Percentiles rank a stretch among this genome's conserved stretches.
phyloP scores from a whole-genome alignment of 2,113 vertebrate species.

The Cacatua alba region DNA sequence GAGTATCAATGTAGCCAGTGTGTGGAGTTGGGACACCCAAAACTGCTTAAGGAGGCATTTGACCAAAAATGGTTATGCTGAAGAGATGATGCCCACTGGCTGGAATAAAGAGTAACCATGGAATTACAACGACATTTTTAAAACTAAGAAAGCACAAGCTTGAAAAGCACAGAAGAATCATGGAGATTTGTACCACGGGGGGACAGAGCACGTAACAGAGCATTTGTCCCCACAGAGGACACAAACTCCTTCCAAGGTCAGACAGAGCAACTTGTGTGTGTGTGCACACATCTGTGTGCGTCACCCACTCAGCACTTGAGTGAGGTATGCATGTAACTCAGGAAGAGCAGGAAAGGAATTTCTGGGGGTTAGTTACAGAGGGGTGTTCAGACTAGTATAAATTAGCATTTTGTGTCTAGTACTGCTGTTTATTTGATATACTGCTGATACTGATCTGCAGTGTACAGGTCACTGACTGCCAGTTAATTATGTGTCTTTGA shows the following conservation, averaged over 20 bases:
- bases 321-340: not conserved
- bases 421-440: not conserved
- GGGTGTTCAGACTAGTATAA: not conserved
- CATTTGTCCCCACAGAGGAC: not conserved
- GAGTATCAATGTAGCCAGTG: not conserved
- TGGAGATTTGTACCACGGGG: not conserved
- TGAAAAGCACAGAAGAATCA: not conserved
- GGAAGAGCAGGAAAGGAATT: not conserved
- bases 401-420: not conserved
- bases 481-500: not conserved
- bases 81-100: not conserved
- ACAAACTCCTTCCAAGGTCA: not conserved
- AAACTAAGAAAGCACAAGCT: not conserved
- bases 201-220: not conserved
- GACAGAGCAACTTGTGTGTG: rapidly evolving
- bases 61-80: not conserved
- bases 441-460: not conserved
- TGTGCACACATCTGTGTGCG: too few relatives aligned
- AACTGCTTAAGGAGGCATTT: not conserved
- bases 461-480: not conserved
- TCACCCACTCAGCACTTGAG: not conserved
- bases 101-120: not conserved
- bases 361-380: not conserved
- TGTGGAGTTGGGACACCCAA: not conserved
- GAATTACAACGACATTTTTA: not conserved